A percentile compares a stretch with the other conserved stretches of the same genome.
phyloP scores from a whole-genome alignment of 2,888 invertebrate genomes.

The Eristalinus sepulchralis region DNA sequence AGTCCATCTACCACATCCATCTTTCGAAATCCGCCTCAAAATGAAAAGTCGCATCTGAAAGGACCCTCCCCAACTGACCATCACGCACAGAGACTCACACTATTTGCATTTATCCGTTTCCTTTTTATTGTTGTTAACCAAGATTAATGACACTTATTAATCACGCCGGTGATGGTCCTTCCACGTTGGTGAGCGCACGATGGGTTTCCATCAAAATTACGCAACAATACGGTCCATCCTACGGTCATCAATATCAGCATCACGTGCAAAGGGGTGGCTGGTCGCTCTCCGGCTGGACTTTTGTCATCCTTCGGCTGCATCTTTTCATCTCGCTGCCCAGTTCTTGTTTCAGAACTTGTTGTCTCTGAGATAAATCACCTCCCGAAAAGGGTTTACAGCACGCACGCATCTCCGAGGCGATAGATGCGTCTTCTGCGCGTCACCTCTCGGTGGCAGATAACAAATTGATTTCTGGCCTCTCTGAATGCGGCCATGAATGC shows the following conservation, averaged over 20 bases:
- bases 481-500: constrained; percentile 48
- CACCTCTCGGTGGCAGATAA: constrained; percentile 48
- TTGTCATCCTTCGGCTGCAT: constrained; percentile 27
- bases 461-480: constrained; percentile 53
- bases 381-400: constrained; percentile 26
- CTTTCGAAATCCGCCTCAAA: not conserved
- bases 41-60: not conserved
- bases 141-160: constrained; percentile 65
- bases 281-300: constrained; percentile 32
- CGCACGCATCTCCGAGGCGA: not conserved
- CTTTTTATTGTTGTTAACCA: constrained; percentile 26
- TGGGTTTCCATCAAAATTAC: constrained; percentile 48
- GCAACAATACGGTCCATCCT: constrained; percentile 57
- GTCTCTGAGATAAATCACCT: constrained; percentile 44
- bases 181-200: constrained; percentile 52
- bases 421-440: constrained; percentile 33
- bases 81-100: not conserved
- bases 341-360: constrained; percentile 51
- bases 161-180: constrained; percentile 40
- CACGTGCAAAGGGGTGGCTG: constrained; percentile 39
- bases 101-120: constrained; percentile 28
- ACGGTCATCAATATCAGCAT: constrained; percentile 68
- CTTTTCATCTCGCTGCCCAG: not conserved
- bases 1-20: not conserved
- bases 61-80: constrained; percentile 4